A percentile compares a stretch with the other conserved stretches of the same genome.
These are phyloP conservation scores for Lomographa bimaculata DNA, from an alignment of 2,888 invertebrate genomes.

Conservation along the genomic window DNA sequence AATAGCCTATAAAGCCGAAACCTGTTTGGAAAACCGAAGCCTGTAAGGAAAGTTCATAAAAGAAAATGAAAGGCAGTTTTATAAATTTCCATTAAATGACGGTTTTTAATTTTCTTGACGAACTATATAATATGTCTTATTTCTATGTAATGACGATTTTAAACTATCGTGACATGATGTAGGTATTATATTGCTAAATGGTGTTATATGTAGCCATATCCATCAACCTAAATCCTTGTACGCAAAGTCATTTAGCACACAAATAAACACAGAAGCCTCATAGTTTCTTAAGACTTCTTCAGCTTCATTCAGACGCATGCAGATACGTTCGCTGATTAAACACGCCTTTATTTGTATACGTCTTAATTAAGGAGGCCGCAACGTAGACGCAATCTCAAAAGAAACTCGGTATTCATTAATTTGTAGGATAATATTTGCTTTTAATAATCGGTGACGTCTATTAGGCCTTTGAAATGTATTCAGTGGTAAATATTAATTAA, in stretches of 20 bases:
- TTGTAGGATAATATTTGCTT: conserved; percentile 75
- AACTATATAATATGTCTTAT: too few relatives aligned
- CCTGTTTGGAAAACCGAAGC: too few relatives aligned
- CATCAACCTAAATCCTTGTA: conserved; percentile 34
- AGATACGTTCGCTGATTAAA: conserved; percentile 74
- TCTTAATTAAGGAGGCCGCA: conserved; percentile 74
- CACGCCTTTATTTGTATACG: conserved; percentile 68
- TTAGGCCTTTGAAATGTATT: conserved; percentile 44
- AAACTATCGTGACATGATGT: too few relatives aligned
- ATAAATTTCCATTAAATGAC: too few relatives aligned
- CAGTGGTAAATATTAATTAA: conserved; percentile 14
- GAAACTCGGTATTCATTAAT: conserved; percentile 78
- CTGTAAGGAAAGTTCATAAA: too few relatives aligned
- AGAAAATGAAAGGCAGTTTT: too few relatives aligned
- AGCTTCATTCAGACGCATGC: conserved; percentile 71
- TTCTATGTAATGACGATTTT: too few relatives aligned
- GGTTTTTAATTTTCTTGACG: too few relatives aligned
- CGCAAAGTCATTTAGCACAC: conserved; percentile 47
- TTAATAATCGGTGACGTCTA: conserved; percentile 69
- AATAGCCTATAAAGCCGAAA: too few relatives aligned
- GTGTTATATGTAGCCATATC: too few relatives aligned
- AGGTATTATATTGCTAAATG: too few relatives aligned
- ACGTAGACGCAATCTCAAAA: conserved; percentile 64
- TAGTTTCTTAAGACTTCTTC: conserved; percentile 79
- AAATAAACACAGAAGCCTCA: conserved; percentile 58